Evolutionary conservation across 2,888 invertebrate species (phyloP), one percentile per base, ranked within the genome.

Genomic region (Drosophila tanythrix): DNA sequence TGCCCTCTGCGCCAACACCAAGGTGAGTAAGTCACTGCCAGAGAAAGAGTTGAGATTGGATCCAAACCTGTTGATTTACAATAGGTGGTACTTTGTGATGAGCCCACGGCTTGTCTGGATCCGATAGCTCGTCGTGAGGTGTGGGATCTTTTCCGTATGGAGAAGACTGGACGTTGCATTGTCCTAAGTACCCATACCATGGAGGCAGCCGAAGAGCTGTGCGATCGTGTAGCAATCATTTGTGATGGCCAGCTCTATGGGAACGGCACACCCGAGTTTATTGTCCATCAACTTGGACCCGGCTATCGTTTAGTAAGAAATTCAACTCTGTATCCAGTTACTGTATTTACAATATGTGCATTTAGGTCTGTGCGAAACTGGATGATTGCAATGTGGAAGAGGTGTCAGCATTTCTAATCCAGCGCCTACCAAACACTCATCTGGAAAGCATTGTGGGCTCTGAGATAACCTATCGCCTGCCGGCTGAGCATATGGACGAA

Each of bases 141-240:
- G 2, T 97, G 97, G 97, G 96, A 97, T 79, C 93, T 98, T 33
- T 92, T 98, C 68, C 95, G 96, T 89, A 93, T 93, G 77, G 95
- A 96, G 82, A 96, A 96, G 84, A 93, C 93, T 84, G 96, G 95
- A 38, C 94, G 97, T 15, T 96, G 97, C 0, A 95, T 98, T 91
- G 94, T 98, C 52, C 93, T 98, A 65, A 96, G 96, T 0, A 97
- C 97, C 0, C 96, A 97, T 92, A 97, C 96, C 91, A 97, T 97
- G 97, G 97, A 97, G 88, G 97, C 97, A 92, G 97, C 97, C 2
- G 97, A 97, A 91, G 94, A 96, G 58, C 94, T 97, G 2, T 97
- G 97, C 0, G 97, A 97, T 92, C 94, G 97, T 48, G 96, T 97
- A 65, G 97, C 96, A 18, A 97, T 98, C 64, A 96, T 98, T 96